These are phyloP conservation scores for Poeciliopsis paucimaculata DNA, from an alignment of 2,797 vertebrate genomes.

Conservation along the genomic window DNA sequence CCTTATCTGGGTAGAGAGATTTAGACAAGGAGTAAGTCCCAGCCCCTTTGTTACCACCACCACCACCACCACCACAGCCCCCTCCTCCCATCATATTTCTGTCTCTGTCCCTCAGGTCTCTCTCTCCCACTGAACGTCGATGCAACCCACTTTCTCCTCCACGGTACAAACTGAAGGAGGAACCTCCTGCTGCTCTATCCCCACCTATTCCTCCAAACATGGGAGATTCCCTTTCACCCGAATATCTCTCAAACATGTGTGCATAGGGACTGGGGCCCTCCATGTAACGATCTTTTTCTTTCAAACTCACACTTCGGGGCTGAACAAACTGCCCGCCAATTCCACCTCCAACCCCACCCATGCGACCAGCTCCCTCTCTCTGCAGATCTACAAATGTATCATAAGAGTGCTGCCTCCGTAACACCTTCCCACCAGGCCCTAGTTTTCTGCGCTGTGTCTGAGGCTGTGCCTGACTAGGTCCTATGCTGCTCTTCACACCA, in stretches of 20 bases:
- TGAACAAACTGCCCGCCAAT: constrained; percentile 75
- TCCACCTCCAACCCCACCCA: constrained; percentile 72
- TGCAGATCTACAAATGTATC: constrained; percentile 99
- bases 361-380: constrained; percentile 88
- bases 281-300: constrained; percentile 97
- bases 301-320: constrained; percentile 96
- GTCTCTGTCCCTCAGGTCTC: constrained; percentile 84
- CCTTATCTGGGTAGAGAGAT: constrained; percentile 99
- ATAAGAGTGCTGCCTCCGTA: constrained; percentile 97
- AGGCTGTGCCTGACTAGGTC: constrained; percentile 76
- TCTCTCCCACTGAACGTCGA: constrained; percentile 82
- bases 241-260: constrained; percentile 97
- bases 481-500: constrained; percentile 64
- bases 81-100: constrained; percentile 84
- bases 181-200: constrained; percentile 80
- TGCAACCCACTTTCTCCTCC: constrained; percentile 83
- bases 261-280: constrained; percentile 95
- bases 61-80: constrained; percentile 76
- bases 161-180: constrained; percentile 83
- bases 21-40: constrained; percentile 99
- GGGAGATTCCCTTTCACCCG: constrained; percentile 76
- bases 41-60: constrained; percentile 78
- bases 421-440: constrained; percentile 88
- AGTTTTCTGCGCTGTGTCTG: constrained; percentile 83
- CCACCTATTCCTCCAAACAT: constrained; percentile 77